phyloP scores from a whole-genome alignment of 2,888 invertebrate species.

The Listrodromus nycthemerus region DNA sequence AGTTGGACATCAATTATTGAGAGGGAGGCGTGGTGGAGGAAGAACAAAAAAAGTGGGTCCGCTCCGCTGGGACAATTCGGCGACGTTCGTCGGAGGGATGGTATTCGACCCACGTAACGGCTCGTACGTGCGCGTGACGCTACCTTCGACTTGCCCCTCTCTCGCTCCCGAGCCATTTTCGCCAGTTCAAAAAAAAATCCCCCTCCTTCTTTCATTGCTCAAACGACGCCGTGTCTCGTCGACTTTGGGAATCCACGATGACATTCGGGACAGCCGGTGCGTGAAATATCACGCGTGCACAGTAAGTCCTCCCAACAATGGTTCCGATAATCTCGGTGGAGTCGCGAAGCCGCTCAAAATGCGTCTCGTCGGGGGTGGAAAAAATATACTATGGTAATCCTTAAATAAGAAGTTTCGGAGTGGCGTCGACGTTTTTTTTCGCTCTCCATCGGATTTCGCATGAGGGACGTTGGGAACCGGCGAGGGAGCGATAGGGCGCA shows the following conservation, averaged over 20 bases:
- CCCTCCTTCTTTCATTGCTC: constrained; percentile 6
- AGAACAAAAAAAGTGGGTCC: constrained; percentile 51
- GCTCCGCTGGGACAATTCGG: constrained; percentile 63
- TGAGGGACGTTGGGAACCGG: constrained; percentile 21
- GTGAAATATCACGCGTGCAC: constrained; percentile 76
- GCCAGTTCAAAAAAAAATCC: constrained; percentile 55
- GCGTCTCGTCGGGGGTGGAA: not conserved
- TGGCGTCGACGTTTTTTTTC: not conserved
- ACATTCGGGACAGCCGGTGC: constrained; percentile 77
- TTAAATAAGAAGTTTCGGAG: constrained; percentile 8
- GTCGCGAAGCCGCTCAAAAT: not conserved
- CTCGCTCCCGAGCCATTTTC: constrained; percentile 74
- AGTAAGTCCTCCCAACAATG: constrained; percentile 19
- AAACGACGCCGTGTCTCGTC: constrained; percentile 39
- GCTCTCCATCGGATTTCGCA: not conserved
- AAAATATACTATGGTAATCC: not conserved
- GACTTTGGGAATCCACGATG: constrained; percentile 64
- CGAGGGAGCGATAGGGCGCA: constrained; percentile 71
- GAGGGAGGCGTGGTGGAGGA: constrained; percentile 36
- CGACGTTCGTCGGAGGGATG: constrained; percentile 61
- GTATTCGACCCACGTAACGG: constrained; percentile 68
- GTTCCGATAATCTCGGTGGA: constrained; percentile 20
- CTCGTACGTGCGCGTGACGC: constrained; percentile 64
- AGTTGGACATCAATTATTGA: constrained; percentile 67
- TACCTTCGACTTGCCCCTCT: constrained; percentile 44